A percentile compares a stretch with the other conserved stretches of the same genome.
phyloP scores from a whole-genome alignment of 2,113 vertebrate species.

The Aplodontia rufa region DNA sequence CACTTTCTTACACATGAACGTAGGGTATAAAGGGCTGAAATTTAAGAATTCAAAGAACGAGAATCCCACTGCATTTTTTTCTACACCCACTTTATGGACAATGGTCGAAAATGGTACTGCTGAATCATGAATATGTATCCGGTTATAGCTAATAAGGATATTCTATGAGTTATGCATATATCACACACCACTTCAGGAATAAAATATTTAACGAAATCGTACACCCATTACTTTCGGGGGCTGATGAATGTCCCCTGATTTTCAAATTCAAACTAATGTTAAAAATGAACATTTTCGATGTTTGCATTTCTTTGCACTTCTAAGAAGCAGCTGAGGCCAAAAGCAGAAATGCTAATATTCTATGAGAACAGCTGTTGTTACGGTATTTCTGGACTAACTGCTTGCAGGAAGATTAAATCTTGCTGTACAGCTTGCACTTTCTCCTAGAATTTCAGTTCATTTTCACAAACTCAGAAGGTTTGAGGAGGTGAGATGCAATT shows the following conservation, averaged over 20 bases:
- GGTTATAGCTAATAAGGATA: background rate
- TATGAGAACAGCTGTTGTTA: slow-evolving; percentile 73
- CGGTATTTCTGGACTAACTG: slow-evolving; percentile 69
- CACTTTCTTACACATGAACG: background rate
- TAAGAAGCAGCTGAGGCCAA: slow-evolving; percentile 73
- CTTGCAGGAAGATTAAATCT: slow-evolving; percentile 71
- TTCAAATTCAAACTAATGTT: slow-evolving; percentile 62
- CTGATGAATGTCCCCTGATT: slow-evolving; percentile 74
- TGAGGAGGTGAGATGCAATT: slow-evolving; percentile 48
- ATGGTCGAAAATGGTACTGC: background rate
- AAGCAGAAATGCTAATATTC: slow-evolving; percentile 74
- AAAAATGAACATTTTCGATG: slow-evolving; percentile 72
- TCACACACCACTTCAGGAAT: background rate
- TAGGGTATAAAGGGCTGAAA: background rate
- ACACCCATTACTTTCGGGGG: slow-evolving; percentile 49
- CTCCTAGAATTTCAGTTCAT: slow-evolving; percentile 47
- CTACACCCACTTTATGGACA: background rate
- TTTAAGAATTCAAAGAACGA: background rate
- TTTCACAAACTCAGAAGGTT: slow-evolving; percentile 57
- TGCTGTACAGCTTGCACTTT: slow-evolving; percentile 63
- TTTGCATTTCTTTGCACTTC: slow-evolving; percentile 64
- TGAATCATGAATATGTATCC: background rate
- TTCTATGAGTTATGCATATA: background rate
- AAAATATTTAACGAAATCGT: slow-evolving; percentile 48
- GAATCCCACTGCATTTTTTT: background rate